Base-by-base conservation (phyloP, 2,113 vertebrate species). In the Speoplatyrhinus poulsoni region DNA sequence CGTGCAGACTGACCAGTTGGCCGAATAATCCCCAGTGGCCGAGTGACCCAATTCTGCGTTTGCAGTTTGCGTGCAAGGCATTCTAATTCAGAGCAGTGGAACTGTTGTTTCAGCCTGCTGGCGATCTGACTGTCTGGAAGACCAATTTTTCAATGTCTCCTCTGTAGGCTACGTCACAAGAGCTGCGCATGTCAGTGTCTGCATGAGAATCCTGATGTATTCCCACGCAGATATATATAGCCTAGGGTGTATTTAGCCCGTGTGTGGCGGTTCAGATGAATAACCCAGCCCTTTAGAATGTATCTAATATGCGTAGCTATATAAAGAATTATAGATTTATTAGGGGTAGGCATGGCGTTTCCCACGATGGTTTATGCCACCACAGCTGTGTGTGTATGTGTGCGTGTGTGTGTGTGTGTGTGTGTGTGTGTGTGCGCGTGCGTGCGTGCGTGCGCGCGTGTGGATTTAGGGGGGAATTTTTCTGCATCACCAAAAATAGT, bases 11-110 rank as follows among this genome's bases (percentile, higher is more conserved):
- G 61, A 64, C 60, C 66, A 73, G 33, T 60, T 53, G 68, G 53
- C 50, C 56, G 71, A 84, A 79, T 87, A 89, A 88, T 88, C 86
- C 89, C 84, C 80, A 33, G 81, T 91, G 89, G 88, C 84, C 89
- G 79, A 91, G 82, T 91, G 89, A 91, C 89, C 89, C 87, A 89
- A 57, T 85, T 90, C 80, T 36, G 55, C n/a, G 33, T 61, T 15
- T 59, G 54, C 82, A 79, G 79, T 81, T 71, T 84, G 70, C 73
- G 73, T 73, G 70, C 70, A 55, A 47, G 47, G 76, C 70, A 82
- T 85, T 76, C 82, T 67, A 76, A 83, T 82, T 9, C 19, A 55
- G 17, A 17, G 47, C 48, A 41, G 15, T 12, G 19, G 7, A 26
- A 48, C 5, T 16, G 15, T 58, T 47, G 59, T 47, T 56, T 55